Percentiles rank a stretch among this genome's conserved stretches.
Conservation (phyloP, 2,888 invertebrate species). For the Campoplex nolae region DNA sequence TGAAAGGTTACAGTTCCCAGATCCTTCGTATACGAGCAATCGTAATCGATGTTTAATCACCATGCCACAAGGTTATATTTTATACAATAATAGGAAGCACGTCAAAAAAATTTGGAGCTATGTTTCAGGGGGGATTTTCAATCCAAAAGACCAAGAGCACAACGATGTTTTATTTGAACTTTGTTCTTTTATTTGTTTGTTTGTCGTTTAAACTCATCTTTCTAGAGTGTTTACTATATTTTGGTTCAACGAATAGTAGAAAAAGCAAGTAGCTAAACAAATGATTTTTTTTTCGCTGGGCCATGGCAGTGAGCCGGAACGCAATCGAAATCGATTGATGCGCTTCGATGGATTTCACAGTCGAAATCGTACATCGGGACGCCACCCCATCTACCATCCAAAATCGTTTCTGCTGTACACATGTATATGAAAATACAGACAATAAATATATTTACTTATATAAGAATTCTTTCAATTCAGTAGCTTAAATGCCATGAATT, state of each 20-base stretch:
- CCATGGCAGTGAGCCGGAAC: slow-evolving; percentile 31
- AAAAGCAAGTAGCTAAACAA: slow-evolving; percentile 9
- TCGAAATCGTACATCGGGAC: slow-evolving; percentile 27
- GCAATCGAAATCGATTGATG: slow-evolving; percentile 31
- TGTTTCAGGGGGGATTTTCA: too few species aligned
- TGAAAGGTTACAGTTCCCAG: too few species aligned
- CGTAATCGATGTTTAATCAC: too few species aligned
- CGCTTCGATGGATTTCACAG: slow-evolving; percentile 43
- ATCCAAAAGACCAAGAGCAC: too few species aligned
- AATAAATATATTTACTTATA: not conserved
- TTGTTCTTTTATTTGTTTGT: too few species aligned
- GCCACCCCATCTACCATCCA: slow-evolving; percentile 12
- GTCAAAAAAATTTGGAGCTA: too few species aligned
- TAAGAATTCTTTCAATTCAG: not conserved
- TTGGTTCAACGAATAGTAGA: not conserved
- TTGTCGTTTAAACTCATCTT: not conserved
- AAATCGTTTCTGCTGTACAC: not conserved
- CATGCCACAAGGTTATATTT: too few species aligned
- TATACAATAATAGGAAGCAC: too few species aligned
- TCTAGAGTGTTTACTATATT: not conserved
- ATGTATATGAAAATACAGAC: not conserved
- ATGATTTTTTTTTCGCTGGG: not conserved
- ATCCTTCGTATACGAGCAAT: too few species aligned
- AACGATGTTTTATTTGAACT: too few species aligned
- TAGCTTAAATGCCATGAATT: not conserved